Conservation (phyloP, 1,140 invertebrate species). For the Anastrepha ludens region DNA sequence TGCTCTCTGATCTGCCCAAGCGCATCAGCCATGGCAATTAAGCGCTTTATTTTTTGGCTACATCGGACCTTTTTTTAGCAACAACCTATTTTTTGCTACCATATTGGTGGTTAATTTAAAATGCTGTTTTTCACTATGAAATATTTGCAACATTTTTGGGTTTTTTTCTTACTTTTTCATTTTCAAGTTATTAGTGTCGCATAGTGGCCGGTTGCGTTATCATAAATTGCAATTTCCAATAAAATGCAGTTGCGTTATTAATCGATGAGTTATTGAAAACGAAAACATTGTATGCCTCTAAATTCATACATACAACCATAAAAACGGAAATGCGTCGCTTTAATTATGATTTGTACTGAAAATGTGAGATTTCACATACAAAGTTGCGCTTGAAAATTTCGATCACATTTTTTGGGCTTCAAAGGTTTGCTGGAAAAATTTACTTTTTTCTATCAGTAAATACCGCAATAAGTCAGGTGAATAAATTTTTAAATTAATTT, state of each 20-base stretch:
- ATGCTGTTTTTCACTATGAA: neutral
- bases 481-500: no score
- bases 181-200: neutral
- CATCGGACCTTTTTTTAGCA: no score
- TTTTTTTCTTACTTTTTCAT: neutral
- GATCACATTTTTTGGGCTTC: no score
- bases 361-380: no score
- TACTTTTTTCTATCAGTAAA: no score
- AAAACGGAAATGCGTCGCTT: no score
- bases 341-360: no score
- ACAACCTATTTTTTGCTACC: neutral
- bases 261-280: slow-evolving; percentile 32
- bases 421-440: no score
- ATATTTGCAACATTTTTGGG: neutral
- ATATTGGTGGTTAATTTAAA: slow-evolving; percentile 32
- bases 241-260: neutral
- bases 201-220: neutral
- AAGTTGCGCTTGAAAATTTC: no score
- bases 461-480: no score
- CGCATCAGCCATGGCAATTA: slow-evolving; percentile 6
- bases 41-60: slow-evolving; percentile 1
- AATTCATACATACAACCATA: no score
- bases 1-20: neutral
- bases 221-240: neutral
- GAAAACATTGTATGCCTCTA: neutral